phyloP scores from a whole-genome alignment of 37 sponge, comb jelly and placozoan genomes.

The Chondrosia reniformis region DNA sequence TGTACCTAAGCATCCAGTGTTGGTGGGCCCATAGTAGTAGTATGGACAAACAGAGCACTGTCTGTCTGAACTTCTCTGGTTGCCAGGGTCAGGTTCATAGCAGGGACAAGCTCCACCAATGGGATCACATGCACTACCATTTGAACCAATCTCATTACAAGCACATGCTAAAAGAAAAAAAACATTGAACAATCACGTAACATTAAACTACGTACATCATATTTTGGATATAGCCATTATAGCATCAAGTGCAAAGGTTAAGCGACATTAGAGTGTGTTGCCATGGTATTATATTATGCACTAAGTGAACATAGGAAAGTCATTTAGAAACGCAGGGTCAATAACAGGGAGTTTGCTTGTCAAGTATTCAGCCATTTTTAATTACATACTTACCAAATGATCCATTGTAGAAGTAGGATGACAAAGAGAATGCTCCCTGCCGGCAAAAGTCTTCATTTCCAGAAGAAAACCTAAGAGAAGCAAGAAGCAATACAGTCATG shows the following conservation, averaged over 20 bases:
- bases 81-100: background rate
- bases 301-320: too few species aligned
- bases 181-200: background rate
- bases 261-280: too few species aligned
- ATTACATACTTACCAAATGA: background rate
- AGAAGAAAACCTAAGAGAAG: too few species aligned
- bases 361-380: background rate
- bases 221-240: too few species aligned
- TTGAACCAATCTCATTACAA: background rate
- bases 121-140: conserved; percentile 12
- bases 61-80: background rate
- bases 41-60: conserved; percentile 1
- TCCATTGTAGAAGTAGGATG: conserved; percentile 2
- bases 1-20: background rate
- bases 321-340: too few species aligned
- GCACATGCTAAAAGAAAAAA: background rate
- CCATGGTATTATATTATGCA: too few species aligned
- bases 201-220: too few species aligned
- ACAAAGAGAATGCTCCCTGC: conserved; percentile 7
- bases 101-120: conserved; percentile 19
- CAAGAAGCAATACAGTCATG: too few species aligned
- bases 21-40: conserved; percentile 10
- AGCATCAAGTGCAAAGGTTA: too few species aligned
- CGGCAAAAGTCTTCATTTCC: background rate
- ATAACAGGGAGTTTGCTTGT: background rate